These are phyloP conservation scores for Anguilla anguilla DNA, from an alignment of 2,797 vertebrate genomes.

Conservation along the genomic window DNA sequence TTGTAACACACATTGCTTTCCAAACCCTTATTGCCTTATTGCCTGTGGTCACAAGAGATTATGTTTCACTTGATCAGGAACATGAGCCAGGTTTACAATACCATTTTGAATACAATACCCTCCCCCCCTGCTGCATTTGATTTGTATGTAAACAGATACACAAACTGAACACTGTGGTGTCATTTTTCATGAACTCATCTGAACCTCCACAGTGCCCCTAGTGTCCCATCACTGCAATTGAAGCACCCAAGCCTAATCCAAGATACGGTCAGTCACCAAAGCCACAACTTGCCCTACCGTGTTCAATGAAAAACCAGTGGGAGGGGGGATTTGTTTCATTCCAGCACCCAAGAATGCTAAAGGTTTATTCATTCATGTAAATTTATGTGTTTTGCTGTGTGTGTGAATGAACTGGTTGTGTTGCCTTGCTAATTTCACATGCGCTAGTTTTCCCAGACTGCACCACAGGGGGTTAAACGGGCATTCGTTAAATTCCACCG, in stretches of 20 bases:
- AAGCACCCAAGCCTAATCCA: slow-evolving; percentile 3
- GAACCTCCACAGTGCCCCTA: slow-evolving; percentile 24
- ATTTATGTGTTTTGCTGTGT: background rate
- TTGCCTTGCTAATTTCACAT: background rate
- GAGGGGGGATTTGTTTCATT: background rate
- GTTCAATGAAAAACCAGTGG: background rate
- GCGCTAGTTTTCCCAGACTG: background rate
- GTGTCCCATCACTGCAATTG: background rate
- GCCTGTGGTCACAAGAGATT: background rate
- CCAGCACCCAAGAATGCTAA: background rate
- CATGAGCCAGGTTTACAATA: slow-evolving; percentile 30
- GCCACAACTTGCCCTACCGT: background rate
- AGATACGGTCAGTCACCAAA: background rate
- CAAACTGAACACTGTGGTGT: slow-evolving; percentile 19
- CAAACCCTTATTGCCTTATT: background rate
- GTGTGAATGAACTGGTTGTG: background rate
- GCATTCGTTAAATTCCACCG: background rate
- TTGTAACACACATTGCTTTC: background rate
- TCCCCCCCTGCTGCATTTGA: slow-evolving; percentile 3
- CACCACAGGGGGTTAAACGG: background rate
- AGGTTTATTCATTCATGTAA: background rate
- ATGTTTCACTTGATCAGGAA: slow-evolving; percentile 12
- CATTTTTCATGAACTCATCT: slow-evolving; percentile 34
- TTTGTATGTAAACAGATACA: slow-evolving; percentile 39
- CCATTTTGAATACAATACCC: slow-evolving; percentile 8